These are phyloP conservation scores for Microchirus variegatus DNA, from an alignment of 2,797 vertebrate species.

Conservation along the genomic window DNA sequence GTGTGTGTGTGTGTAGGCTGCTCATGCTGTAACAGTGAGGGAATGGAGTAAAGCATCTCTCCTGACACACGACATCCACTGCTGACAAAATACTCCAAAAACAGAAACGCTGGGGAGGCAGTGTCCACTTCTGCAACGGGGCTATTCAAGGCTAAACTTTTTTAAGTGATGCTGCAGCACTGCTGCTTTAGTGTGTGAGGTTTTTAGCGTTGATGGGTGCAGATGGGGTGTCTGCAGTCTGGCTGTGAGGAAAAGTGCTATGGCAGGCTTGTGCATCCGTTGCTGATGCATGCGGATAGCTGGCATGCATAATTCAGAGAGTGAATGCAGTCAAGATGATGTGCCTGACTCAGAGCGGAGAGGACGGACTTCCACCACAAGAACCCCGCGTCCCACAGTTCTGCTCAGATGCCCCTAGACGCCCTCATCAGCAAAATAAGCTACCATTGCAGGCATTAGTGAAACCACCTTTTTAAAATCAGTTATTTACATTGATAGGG, in stretches of 20 bases:
- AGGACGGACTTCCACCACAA: constrained; percentile 41
- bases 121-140: constrained; percentile 16
- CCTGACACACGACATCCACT: constrained; percentile 13
- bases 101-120: constrained; percentile 11
- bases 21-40: constrained; percentile 19
- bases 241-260: constrained; percentile 57
- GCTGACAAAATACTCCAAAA: constrained; percentile 33
- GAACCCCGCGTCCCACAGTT: constrained; percentile 21
- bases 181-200: constrained; percentile 28
- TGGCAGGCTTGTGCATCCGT: constrained; percentile 60
- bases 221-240: constrained; percentile 60
- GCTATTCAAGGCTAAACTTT: constrained; percentile 28
- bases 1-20: constrained; percentile 11
- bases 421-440: background rate
- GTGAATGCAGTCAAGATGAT: constrained; percentile 67
- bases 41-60: background rate
- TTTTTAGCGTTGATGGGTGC: constrained; percentile 35
- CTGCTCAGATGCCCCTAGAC: constrained; percentile 11
- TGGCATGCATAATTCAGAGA: constrained; percentile 77
- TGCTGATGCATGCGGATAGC: constrained; percentile 68
- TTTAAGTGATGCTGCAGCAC: constrained; percentile 3
- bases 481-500: background rate
- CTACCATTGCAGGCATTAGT: constrained; percentile 11
- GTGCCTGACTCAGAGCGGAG: constrained; percentile 46
- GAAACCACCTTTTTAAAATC: background rate